A percentile compares a stretch with the other conserved stretches of the same genome.
phyloP scores from a whole-genome alignment of 2,888 invertebrate genomes.

The Megaustenia siamemsis region DNA sequence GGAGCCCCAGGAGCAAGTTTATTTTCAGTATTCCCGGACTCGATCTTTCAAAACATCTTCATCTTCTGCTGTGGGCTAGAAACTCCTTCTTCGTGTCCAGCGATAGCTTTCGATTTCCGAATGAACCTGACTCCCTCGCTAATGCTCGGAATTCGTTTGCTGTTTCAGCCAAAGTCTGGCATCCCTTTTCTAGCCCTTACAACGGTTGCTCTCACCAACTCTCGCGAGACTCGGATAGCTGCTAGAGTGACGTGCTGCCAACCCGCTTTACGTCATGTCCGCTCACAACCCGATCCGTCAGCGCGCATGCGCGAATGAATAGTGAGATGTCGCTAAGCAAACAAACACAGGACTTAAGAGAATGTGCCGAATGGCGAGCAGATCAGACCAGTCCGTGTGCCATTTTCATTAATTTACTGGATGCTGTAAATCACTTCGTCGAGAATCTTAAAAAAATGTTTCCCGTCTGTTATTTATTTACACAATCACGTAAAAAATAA shows the following conservation, averaged over 20 bases:
- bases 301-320: conserved; percentile 55
- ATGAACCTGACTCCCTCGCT: conserved; percentile 29
- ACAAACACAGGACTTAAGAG: conserved; percentile 47
- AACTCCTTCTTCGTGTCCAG: conserved; percentile 16
- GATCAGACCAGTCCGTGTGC: conserved; percentile 31
- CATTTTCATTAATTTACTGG: conserved; percentile 49
- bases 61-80: conserved; percentile 18
- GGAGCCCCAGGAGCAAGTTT: conserved; percentile 15
- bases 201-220: conserved; percentile 40
- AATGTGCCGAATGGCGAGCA: not conserved
- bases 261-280: conserved; percentile 55
- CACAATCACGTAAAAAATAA: too few relatives aligned
- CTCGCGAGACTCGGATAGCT: conserved; percentile 49
- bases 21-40: conserved; percentile 16
- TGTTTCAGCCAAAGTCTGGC: conserved; percentile 12
- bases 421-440: conserved; percentile 2
- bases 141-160: conserved; percentile 45
- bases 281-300: conserved; percentile 31
- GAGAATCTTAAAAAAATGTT: not conserved
- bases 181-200: conserved; percentile 3
- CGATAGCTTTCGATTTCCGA: conserved; percentile 23
- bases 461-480: too few relatives aligned
- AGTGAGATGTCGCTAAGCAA: conserved; percentile 55
- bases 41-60: conserved; percentile 37
- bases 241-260: conserved; percentile 50